Evolutionary conservation across 2,797 vertebrate species (phyloP), one percentile per base, ranked within the genome.

Genomic region (Benthosema pterotum): DNA sequence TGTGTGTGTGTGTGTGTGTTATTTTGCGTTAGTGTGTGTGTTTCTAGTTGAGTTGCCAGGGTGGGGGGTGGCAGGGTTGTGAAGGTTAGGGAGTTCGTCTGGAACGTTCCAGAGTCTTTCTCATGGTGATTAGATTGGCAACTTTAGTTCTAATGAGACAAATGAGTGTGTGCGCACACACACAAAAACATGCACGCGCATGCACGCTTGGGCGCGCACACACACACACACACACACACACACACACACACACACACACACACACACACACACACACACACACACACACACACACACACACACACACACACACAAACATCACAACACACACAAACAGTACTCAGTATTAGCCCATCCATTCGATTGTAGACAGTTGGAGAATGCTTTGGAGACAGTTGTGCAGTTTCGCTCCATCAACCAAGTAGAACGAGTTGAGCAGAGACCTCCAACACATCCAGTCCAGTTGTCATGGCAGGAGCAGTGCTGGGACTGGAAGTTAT

Each of bases 111-210:
- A 83, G 77, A 82, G 73, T 83, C 86, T 89, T 88, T 89, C 78
- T 83, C 78, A 89, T 87, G 86, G 80, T 88, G 86, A 89, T 89
- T 85, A 65, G 54, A 79, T 73, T 89, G 85, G 87, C 87, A 89
- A 77, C 83, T 76, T 65, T 15, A 79, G 74, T 77, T n/a, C 72
- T 73, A 74, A 76, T 75, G 72, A 77, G 68, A 81, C 75, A 83
- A 75, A 75, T 70, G 62, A 46, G 25, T 67, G 63, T 51, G 25
- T 60, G 60, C 43, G 52, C 38, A 55, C 22, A 25, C 22, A 25
- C 22, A 25, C 22, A 25, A n/a, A n/a, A n/a, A n/a, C n/a, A n/a
- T 2, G 32, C 51, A 45, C 2, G 14, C 3, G 1, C 43, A 12
- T 3, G 3, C 4, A 45, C 43, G 3, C 43, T 13, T 2, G 3